These are phyloP conservation scores for Hermaeophaga mercurialis DNA, from an alignment of 2,888 invertebrate genomes.

Conservation along the genomic window DNA sequence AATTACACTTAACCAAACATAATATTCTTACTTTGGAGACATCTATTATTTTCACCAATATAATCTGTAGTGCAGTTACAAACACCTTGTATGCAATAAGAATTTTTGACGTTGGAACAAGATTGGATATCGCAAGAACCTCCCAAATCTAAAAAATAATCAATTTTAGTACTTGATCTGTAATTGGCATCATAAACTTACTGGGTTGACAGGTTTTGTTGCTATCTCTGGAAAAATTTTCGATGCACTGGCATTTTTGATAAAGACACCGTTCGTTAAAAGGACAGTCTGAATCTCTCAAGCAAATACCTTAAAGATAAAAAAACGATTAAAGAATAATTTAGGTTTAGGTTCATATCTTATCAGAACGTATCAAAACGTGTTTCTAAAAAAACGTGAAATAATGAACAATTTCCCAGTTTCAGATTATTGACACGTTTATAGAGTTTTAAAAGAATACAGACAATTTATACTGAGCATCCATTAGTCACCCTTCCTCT, in stretches of 20 bases:
- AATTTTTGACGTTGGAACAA: constrained; percentile 34
- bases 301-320: constrained; percentile 34
- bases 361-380: too few relatives aligned
- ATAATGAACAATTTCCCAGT: too few relatives aligned
- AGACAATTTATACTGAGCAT: too few relatives aligned
- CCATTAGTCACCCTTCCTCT: too few relatives aligned
- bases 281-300: constrained; percentile 37
- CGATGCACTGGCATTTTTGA: constrained; percentile 39
- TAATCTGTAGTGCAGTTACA: constrained; percentile 34
- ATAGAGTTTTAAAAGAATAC: too few relatives aligned
- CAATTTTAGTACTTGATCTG: background rate
- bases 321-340: too few relatives aligned
- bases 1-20: background rate
- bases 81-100: constrained; percentile 30
- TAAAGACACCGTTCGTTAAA: constrained; percentile 38
- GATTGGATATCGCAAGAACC: constrained; percentile 34
- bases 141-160: constrained; percentile 38
- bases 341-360: too few relatives aligned
- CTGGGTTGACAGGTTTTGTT: constrained; percentile 38
- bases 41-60: constrained; percentile 29
- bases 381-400: too few relatives aligned
- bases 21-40: constrained; percentile 35
- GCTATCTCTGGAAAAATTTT: constrained; percentile 34
- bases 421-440: too few relatives aligned
- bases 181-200: constrained; percentile 32